These are phyloP conservation scores for Scaeva pyrastri DNA, from an alignment of 2,888 invertebrate genomes.

Conservation along the genomic window DNA sequence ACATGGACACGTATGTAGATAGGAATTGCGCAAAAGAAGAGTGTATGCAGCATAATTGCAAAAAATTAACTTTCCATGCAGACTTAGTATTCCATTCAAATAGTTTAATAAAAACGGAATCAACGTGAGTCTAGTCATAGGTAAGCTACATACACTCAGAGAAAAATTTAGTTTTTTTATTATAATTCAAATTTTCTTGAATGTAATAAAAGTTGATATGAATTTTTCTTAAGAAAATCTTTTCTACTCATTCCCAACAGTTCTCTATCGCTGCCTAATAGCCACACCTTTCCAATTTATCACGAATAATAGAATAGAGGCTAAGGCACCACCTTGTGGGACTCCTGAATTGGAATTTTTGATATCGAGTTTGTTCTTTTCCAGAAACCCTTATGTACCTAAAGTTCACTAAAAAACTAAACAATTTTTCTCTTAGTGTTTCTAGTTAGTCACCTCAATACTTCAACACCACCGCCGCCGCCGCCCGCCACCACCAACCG, in stretches of 20 bases:
- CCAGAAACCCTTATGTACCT: too few relatives aligned
- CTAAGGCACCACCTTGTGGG: too few relatives aligned
- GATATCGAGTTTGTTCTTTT: too few relatives aligned
- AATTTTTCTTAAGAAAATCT: too few relatives aligned
- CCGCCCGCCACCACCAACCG: constrained; percentile 5
- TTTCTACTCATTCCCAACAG: too few relatives aligned
- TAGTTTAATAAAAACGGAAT: constrained; percentile 43
- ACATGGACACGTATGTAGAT: background rate
- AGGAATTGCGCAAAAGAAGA: constrained; percentile 41
- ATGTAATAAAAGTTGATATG: too few relatives aligned
- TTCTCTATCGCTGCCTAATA: too few relatives aligned
- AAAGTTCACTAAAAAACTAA: too few relatives aligned
- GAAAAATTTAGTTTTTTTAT: background rate
- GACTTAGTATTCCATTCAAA: constrained; percentile 70
- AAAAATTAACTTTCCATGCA: constrained; percentile 73
- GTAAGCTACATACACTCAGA: constrained; percentile 5
- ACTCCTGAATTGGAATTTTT: too few relatives aligned
- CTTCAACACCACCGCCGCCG: constrained; percentile 16
- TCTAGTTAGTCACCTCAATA: background rate
- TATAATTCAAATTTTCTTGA: too few relatives aligned
- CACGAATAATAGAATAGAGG: too few relatives aligned
- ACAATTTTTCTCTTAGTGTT: background rate
- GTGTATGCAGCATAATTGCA: constrained; percentile 70
- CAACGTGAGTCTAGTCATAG: constrained; percentile 44
- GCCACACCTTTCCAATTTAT: too few relatives aligned